These are phyloP conservation scores for Oreotragus oreotragus DNA, from an alignment of 2,113 vertebrate genomes.

Conservation along the genomic window DNA sequence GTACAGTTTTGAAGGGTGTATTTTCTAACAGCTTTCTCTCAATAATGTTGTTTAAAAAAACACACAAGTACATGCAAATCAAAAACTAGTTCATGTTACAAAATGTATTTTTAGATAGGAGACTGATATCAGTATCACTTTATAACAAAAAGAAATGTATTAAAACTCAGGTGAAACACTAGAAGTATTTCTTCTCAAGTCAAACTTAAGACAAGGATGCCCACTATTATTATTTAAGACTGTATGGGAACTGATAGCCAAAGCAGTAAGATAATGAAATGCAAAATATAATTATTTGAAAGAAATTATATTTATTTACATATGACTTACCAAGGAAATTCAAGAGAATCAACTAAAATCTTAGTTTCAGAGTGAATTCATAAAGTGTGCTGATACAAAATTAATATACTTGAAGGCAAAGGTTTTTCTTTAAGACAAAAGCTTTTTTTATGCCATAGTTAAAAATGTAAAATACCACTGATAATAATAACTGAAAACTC, in stretches of 20 bases:
- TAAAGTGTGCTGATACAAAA: neutral
- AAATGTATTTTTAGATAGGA: neutral
- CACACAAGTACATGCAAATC: neutral
- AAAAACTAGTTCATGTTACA: neutral
- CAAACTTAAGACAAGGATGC: constrained; percentile 15
- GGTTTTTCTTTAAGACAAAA: constrained; percentile 21
- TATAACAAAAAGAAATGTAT: neutral
- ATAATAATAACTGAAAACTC: constrained; percentile 4
- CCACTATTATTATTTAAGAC: constrained; percentile 2
- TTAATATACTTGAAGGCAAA: constrained; percentile 14
- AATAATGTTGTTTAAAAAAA: constrained; percentile 8
- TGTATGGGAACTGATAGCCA: neutral
- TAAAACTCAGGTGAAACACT: constrained; percentile 8
- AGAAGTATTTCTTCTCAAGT: neutral
- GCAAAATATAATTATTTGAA: neutral
- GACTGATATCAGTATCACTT: neutral
- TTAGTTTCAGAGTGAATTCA: neutral
- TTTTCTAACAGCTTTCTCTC: neutral
- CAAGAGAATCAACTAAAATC: neutral
- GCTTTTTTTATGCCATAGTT: neutral
- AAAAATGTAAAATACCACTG: neutral
- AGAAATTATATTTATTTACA: constrained; percentile 7
- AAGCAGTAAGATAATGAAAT: constrained; percentile 11
- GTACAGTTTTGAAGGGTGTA: neutral
- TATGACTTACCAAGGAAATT: neutral